phyloP scores from a whole-genome alignment of 2,888 invertebrate species.

The Agrotis ipsilon region DNA sequence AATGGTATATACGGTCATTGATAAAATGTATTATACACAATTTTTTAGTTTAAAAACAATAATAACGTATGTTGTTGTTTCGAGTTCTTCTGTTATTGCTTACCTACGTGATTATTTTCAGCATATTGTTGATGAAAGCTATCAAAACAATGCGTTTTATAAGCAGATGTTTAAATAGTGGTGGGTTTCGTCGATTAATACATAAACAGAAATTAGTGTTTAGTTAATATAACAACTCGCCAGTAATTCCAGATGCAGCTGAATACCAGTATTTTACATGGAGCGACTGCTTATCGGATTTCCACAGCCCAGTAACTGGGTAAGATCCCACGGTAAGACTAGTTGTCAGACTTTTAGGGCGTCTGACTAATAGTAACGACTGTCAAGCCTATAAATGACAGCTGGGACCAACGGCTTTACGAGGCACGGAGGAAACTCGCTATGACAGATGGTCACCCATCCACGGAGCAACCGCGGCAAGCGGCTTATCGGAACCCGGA shows the following conservation, averaged over 20 bases:
- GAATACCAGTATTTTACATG: too few relatives aligned
- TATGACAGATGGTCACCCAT: too few relatives aligned
- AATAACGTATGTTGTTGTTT: not conserved
- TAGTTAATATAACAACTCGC: not conserved
- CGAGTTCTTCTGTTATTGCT: not conserved
- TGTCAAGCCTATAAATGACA: too few relatives aligned
- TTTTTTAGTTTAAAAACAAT: not conserved
- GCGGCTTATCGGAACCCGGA: too few relatives aligned
- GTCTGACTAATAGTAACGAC: too few relatives aligned
- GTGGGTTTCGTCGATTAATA: not conserved
- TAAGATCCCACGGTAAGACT: too few relatives aligned
- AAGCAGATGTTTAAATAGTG: not conserved
- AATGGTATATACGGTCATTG: conserved; percentile 4
- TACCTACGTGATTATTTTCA: not conserved
- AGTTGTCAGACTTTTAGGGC: too few relatives aligned
- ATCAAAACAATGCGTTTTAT: not conserved
- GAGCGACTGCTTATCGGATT: too few relatives aligned
- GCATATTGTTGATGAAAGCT: not conserved
- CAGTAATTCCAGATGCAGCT: not conserved
- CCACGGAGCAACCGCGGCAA: too few relatives aligned
- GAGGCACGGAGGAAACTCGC: too few relatives aligned
- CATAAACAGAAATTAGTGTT: not conserved
- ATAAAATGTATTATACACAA: conserved; percentile 21
- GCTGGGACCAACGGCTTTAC: too few relatives aligned
- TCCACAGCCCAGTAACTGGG: too few relatives aligned